A percentile compares a stretch with the other conserved stretches of the same genome.
These are phyloP conservation scores for Sthenelais limicola DNA, from an alignment of 2,888 invertebrate species.

Conservation along the genomic window DNA sequence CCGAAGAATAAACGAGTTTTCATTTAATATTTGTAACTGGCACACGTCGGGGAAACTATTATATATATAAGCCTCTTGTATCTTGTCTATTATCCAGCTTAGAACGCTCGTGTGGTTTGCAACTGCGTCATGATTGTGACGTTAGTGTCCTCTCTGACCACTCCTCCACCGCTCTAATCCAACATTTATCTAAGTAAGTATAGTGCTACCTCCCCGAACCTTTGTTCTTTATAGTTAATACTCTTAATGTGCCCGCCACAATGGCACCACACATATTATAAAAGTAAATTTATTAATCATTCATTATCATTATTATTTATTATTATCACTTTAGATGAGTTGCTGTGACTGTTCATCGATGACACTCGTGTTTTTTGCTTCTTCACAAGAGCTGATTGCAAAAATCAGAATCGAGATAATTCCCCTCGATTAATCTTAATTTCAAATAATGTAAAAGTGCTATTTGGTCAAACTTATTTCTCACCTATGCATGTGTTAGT, in stretches of 20 bases:
- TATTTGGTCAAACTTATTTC: too few species aligned
- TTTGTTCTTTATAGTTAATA: neutral
- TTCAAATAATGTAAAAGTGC: too few species aligned
- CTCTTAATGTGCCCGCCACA: neutral
- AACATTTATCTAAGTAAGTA: conserved; percentile 79
- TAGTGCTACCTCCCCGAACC: neutral
- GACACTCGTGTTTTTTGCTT: too few species aligned
- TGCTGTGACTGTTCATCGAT: too few species aligned
- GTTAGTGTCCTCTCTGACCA: conserved; percentile 80
- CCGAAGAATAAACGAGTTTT: neutral
- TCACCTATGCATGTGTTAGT: too few species aligned
- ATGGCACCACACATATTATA: too few species aligned
- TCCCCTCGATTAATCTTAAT: too few species aligned
- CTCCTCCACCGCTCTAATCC: conserved; percentile 79
- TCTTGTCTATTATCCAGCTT: conserved; percentile 53
- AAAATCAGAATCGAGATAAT: too few species aligned
- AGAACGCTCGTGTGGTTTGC: conserved; percentile 54
- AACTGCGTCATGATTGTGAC: conserved; percentile 62
- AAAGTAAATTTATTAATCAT: too few species aligned
- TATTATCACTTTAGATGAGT: too few species aligned
- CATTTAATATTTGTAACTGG: neutral
- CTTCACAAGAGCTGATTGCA: too few species aligned
- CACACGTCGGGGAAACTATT: neutral
- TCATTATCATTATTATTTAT: too few species aligned
- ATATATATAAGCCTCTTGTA: neutral